Base-by-base conservation (phyloP, 2,797 vertebrate species). In the Alcedo atthis region DNA sequence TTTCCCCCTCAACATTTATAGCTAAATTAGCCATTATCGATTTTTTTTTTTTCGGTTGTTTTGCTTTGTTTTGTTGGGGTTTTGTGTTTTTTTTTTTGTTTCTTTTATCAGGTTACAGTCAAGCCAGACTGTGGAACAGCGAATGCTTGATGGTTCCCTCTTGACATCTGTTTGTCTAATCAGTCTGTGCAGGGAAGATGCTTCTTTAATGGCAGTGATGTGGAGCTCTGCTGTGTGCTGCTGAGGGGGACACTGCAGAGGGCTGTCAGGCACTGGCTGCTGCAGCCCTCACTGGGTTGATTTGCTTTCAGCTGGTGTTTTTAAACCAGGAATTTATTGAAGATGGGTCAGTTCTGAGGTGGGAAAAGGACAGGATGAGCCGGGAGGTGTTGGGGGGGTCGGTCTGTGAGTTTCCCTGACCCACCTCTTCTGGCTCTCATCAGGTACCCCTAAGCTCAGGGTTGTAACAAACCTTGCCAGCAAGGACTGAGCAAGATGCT, bases 81-180 rank as follows among this genome's bases (percentile, higher is more conserved):
- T 19, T n/a, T 17, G 19, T 6, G 33, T 48, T 45, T 42, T 26
- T n/a, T 10, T 8, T 0, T 25, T 26, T 10, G 6, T 0, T 2
- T 7, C 54, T 51, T 89, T 76, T 90, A 93, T 88, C 78, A 57
- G 79, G 88, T 90, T 92, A 84, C 45, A 22, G 45, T 69, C 55
- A 76, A 80, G 78, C 78, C 86, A 77, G 83, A 35, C 88, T 1
- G 8, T 30, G 64, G 90, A 79, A 69, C 70, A 76, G 35, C 1
- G 4, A 87, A 79, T 19, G 59, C 55, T 88, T 63, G 15, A n/a
- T 64, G 81, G 64, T 87, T 91, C 85, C 94, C 88, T 53, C 81
- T 67, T 74, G 93, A 42, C 83, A 90, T 88, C 83, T 91, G 80
- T 81, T 94, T 69, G 63, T 79, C 92, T 92, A 17, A 86, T 90